Evolutionary conservation across 23 tunicate genomes (phyloP).

Genomic region (Aplidium turbinatum): DNA sequence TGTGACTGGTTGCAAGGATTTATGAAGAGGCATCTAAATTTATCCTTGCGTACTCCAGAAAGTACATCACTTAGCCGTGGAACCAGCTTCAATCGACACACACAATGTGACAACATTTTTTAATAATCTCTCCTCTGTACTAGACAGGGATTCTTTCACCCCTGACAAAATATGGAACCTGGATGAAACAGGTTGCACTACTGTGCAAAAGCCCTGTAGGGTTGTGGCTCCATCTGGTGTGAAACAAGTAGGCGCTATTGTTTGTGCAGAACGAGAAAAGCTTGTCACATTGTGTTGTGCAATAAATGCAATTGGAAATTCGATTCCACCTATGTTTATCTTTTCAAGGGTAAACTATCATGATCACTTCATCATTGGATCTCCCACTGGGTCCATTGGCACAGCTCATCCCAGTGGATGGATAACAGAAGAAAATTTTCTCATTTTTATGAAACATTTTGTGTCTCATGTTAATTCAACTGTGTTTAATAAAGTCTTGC

Average conservation of each 20-base stretch:
- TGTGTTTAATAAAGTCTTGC: neutral
- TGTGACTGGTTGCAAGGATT: neutral
- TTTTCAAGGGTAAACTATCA: neutral
- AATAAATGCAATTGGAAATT: conserved; percentile 12
- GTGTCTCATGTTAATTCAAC: conserved; percentile 18
- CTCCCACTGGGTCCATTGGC: conserved; percentile 38
- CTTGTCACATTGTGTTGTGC: conserved; percentile 8
- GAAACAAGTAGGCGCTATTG: conserved; percentile 9
- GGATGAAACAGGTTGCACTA: conserved; percentile 18
- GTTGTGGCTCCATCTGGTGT: conserved; percentile 2
- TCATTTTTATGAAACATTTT: conserved; percentile 28
- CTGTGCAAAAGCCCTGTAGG: neutral
- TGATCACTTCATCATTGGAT: conserved; percentile 13
- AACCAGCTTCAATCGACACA: conserved; percentile 10
- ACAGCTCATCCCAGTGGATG: conserved; percentile 28
- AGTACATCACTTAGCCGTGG: conserved; percentile 8
- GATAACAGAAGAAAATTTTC: conserved; percentile 22
- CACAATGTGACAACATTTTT: neutral
- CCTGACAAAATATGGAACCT: conserved; percentile 17
- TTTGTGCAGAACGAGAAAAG: conserved; percentile 1
- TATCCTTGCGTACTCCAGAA: neutral
- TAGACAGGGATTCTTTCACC: neutral
- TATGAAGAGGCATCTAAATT: neutral
- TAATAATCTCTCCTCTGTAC: neutral
- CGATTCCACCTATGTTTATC: conserved; percentile 7